Conservation (phyloP, 1,140 invertebrate species). For the Lasaia peninsularis region DNA sequence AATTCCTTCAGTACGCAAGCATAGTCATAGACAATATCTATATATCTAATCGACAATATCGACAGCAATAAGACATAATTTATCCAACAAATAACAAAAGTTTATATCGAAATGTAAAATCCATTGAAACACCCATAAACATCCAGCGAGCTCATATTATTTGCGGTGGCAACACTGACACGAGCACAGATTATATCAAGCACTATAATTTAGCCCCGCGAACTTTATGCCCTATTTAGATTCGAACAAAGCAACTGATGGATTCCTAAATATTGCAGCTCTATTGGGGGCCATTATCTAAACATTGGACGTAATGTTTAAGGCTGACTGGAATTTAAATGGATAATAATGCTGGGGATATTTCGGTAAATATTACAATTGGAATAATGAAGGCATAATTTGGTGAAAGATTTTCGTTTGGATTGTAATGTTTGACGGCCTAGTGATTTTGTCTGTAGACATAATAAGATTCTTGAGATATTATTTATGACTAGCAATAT, state of each 20-base stretch:
- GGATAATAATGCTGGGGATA: conserved; percentile 2
- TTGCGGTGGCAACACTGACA: neutral
- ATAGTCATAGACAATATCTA: no score
- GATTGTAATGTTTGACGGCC: neutral
- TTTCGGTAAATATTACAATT: conserved; percentile 4
- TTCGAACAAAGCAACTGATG: conserved; percentile 11
- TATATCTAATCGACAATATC: no score
- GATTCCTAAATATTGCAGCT: conserved; percentile 10
- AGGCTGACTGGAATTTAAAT: conserved; percentile 11
- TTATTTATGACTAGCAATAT: no score
- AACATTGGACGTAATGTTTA: conserved; percentile 9
- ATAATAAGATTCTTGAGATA: no score
- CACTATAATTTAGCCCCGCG: neutral
- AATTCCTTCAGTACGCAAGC: no score
- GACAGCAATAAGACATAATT: no score
- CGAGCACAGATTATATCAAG: conserved; percentile 5
- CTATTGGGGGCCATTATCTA: conserved; percentile 10
- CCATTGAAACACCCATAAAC: neutral
- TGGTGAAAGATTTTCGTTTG: neutral
- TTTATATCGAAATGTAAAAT: no score
- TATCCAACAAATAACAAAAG: no score
- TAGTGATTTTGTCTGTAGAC: no score
- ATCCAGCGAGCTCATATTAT: neutral
- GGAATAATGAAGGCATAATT: conserved; percentile 1
- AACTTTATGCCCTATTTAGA: conserved; percentile 11